Base-by-base conservation (phyloP, 2,888 invertebrate species). In the Eupithecia pulchellata region DNA sequence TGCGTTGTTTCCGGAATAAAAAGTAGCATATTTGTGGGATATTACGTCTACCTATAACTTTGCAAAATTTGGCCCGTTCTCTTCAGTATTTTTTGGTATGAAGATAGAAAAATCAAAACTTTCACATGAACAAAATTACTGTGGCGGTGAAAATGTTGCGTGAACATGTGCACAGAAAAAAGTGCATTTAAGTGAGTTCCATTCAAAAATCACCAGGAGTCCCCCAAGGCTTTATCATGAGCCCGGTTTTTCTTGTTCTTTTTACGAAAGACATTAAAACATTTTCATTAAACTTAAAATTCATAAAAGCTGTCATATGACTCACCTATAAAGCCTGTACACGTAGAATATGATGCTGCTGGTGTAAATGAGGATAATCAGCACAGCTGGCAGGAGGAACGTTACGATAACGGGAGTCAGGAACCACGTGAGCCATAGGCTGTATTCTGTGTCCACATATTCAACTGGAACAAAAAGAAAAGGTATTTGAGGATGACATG, bases 331-430 rank as follows among this genome's bases (percentile, higher is more conserved):
- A 73, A 97, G 95, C 89, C 97, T 97, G 90, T 98, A 98, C 77
- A 99, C 95, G 86, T 98, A 98, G 77, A 98, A 95, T 85, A 98
- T 97, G 83, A 98, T 95, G 75, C 96, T 97, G 84, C 97, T 97
- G 78, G 96, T 90, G 89, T 98, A 98, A 73, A 98, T 95, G 69
- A 98, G 95, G n/a, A 97, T 81, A 62, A 96, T 96, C 85, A 98
- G 97, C 73, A 98, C 95, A 62, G 96, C 92, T 1, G 98, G 98
- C 82, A 98, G 95, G 64, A 98, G 94, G 94, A 99, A 98, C 78
- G 98, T 97, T 77, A 97, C 95, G 79, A 98, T 93, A 71, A 98
- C 94, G 2, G 98, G 98, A 88, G 96, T 96, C 85, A 98, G 95
- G 82, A 98, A 95, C 96, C 98, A 97, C 80, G 97, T 96, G 75